Percentiles rank a stretch among this genome's conserved stretches.
Evolutionary conservation across 2,113 vertebrate genomes (phyloP).

Genomic region (Macroglossus sobrinus): DNA sequence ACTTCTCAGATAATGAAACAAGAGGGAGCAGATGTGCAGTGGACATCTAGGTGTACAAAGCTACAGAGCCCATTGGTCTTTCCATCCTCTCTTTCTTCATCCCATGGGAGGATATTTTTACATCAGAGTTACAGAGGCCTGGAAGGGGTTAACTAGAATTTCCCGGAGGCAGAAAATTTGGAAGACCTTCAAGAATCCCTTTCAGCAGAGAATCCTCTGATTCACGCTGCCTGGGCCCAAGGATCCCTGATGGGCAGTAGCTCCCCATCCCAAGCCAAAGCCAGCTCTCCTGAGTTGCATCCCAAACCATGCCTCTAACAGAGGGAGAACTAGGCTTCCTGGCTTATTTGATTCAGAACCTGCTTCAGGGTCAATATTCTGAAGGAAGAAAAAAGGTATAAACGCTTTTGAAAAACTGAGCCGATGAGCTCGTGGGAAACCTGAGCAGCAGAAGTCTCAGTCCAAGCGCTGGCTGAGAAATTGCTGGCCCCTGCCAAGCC

Average conservation of each 20-base stretch:
- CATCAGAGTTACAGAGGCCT: neutral
- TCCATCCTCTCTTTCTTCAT: neutral
- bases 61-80: fast-evolving
- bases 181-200: neutral
- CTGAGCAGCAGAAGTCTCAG: conserved; percentile 51
- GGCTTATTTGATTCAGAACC: neutral
- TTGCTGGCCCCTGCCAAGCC: conserved; percentile 22
- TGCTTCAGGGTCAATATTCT: conserved; percentile 41
- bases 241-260: neutral
- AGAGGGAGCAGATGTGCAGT: fast-evolving
- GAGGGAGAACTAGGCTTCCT: neutral
- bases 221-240: neutral
- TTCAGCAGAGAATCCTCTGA: neutral
- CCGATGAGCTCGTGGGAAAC: conserved; percentile 53
- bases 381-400: neutral
- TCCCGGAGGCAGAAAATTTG: neutral
- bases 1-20: neutral
- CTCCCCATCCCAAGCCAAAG: neutral
- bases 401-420: neutral
- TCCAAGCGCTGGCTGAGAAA: conserved; percentile 73
- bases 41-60: neutral
- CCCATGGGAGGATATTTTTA: neutral
- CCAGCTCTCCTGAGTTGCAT: neutral
- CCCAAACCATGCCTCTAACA: neutral
- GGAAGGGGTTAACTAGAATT: neutral